phyloP scores from a whole-genome alignment of 2,888 invertebrate species.

The Oegoconia quadripuncta region DNA sequence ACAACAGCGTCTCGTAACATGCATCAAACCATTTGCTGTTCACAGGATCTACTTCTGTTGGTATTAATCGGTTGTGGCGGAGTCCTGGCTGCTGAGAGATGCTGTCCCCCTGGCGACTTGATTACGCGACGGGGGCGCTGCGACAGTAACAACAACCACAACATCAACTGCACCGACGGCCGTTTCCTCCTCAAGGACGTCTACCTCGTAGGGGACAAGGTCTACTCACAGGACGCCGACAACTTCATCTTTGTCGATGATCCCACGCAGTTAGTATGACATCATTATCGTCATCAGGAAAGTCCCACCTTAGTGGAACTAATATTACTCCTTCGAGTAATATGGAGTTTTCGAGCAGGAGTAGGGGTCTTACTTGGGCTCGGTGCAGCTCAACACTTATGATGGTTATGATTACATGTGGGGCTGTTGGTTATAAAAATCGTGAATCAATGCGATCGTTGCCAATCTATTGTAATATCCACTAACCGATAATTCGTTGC shows the following conservation, averaged over 20 bases:
- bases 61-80: constrained; percentile 36
- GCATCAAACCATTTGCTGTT: not conserved
- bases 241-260: constrained; percentile 55
- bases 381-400: too few relatives aligned
- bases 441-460: too few relatives aligned
- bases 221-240: constrained; percentile 57
- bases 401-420: too few relatives aligned
- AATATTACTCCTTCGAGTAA: too few relatives aligned
- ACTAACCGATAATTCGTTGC: too few relatives aligned
- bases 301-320: too few relatives aligned
- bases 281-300: not conserved
- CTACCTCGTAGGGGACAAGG: constrained; percentile 48
- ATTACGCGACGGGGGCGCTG: constrained; percentile 40
- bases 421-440: too few relatives aligned
- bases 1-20: not conserved
- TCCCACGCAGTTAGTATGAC: constrained; percentile 43
- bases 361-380: too few relatives aligned
- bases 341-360: too few relatives aligned
- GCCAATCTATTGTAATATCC: too few relatives aligned
- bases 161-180: constrained; percentile 50
- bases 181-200: constrained; percentile 54
- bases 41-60: constrained; percentile 44
- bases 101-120: constrained; percentile 48
- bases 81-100: constrained; percentile 35
- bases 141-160: constrained; percentile 27